Evolutionary conservation across 2,888 invertebrate genomes (phyloP).

Genomic region (Thelaira solivaga): DNA sequence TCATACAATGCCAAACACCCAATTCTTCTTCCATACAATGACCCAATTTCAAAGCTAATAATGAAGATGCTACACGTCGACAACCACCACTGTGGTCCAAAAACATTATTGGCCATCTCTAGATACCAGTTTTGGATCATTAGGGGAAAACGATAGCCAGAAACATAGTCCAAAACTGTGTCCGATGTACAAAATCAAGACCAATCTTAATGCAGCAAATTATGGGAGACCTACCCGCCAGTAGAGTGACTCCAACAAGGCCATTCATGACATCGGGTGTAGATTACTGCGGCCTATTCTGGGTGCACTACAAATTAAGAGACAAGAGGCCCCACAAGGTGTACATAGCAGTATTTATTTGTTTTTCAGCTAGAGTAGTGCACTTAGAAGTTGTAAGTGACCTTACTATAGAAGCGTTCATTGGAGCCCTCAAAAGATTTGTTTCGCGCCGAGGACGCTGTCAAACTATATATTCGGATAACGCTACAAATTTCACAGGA

Average conservation of each 20-base stretch:
- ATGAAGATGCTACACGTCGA: background rate
- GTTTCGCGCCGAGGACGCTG: background rate
- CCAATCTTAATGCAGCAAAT: too few species aligned
- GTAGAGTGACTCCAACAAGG: too few species aligned
- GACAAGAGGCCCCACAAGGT: slow-evolving; percentile 18
- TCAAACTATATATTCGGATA: too few species aligned
- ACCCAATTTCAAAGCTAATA: background rate
- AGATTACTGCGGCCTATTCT: background rate
- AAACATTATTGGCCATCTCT: background rate
- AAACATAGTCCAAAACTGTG: slow-evolving; percentile 2
- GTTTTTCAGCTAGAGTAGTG: slow-evolving; percentile 6
- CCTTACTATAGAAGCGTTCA: slow-evolving; percentile 16
- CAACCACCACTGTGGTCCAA: background rate
- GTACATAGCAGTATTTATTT: slow-evolving; percentile 3
- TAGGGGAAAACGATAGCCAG: too few species aligned
- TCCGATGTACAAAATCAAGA: slow-evolving; percentile 1
- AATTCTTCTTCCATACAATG: background rate
- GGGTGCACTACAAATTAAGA: slow-evolving; percentile 14
- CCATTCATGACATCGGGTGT: background rate
- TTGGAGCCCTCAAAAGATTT: slow-evolving; percentile 9
- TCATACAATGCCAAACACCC: background rate
- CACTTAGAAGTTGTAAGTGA: slow-evolving; percentile 15
- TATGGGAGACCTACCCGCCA: too few species aligned
- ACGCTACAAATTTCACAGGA: slow-evolving; percentile 10
- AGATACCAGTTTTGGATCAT: too few species aligned